A percentile compares a stretch with the other conserved stretches of the same genome.
Evolutionary conservation across 2,888 invertebrate genomes (phyloP).

Genomic region (Idaea dimidiata): DNA sequence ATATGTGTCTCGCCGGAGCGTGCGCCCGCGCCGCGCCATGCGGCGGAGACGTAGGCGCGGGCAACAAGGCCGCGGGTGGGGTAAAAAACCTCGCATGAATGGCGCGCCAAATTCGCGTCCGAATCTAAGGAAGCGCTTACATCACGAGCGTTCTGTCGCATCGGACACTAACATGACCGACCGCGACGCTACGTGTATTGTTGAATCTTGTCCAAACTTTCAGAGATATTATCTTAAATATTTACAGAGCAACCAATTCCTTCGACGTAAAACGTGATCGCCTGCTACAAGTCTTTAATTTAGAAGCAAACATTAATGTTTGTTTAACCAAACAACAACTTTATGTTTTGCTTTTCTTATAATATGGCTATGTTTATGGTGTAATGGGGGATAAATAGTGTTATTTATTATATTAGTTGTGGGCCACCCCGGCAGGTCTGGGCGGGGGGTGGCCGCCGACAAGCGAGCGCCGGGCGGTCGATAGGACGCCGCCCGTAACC

Average conservation of each 20-base stretch:
- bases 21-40: background rate
- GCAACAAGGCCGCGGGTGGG: constrained; percentile 65
- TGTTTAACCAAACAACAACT: background rate
- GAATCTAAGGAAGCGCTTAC: constrained; percentile 59
- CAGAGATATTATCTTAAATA: constrained; percentile 6
- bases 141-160: constrained; percentile 52
- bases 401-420: constrained; percentile 22
- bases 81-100: constrained; percentile 72
- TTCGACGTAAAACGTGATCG: background rate
- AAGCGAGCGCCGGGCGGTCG: constrained; percentile 55
- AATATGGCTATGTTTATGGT: background rate
- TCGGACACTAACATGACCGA: constrained; percentile 38
- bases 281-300: background rate
- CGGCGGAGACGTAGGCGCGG: constrained; percentile 49
- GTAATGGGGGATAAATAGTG: background rate
- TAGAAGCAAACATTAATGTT: background rate
- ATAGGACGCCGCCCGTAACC: constrained; percentile 78
- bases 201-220: constrained; percentile 25
- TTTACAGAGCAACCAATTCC: background rate
- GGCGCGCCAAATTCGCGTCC: constrained; percentile 59
- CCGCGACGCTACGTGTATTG: constrained; percentile 15
- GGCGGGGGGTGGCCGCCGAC: constrained; percentile 13
- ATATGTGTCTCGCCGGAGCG: constrained; percentile 7
- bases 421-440: constrained; percentile 3
- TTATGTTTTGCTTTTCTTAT: background rate